These are phyloP conservation scores for Globia sparganii DNA, from an alignment of 2,888 invertebrate genomes.

Conservation along the genomic window DNA sequence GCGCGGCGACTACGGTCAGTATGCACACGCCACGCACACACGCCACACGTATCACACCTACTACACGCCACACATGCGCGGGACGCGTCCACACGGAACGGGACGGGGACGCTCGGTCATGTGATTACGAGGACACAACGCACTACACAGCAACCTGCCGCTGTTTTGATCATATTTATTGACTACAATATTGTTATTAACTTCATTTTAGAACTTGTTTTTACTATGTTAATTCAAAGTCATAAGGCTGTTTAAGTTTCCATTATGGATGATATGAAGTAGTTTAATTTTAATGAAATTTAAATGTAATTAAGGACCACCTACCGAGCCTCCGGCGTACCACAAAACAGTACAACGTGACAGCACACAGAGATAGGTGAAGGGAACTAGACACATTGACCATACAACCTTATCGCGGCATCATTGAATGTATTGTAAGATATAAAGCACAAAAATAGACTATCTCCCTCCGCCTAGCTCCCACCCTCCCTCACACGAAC, in stretches of 20 bases:
- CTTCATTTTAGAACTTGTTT: conserved; percentile 7
- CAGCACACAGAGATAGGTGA: conserved; percentile 70
- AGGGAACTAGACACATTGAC: conserved; percentile 64
- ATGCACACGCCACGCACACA: conserved; percentile 46
- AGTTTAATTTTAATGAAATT: conserved; percentile 4
- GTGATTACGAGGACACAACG: not conserved
- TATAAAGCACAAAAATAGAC: conserved; percentile 18
- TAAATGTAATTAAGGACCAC: not conserved
- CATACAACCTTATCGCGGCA: conserved; percentile 17
- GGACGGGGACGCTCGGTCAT: conserved; percentile 58
- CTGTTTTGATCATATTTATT: not conserved
- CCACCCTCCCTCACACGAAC: conserved; percentile 66
- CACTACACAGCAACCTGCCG: not conserved
- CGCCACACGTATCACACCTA: conserved; percentile 37
- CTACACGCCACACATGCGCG: conserved; percentile 31
- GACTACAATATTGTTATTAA: conserved; percentile 1
- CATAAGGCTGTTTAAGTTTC: conserved; percentile 5
- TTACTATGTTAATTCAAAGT: not conserved
- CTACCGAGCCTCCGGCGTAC: conserved; percentile 57
- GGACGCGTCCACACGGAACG: conserved; percentile 39
- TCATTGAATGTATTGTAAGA: conserved; percentile 20
- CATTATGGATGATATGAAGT: not conserved
- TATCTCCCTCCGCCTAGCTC: conserved; percentile 71
- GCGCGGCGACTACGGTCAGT: conserved; percentile 97
- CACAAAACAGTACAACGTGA: conserved; percentile 59